Evolutionary conservation across 2,888 invertebrate genomes (phyloP), one percentile per base, ranked within the genome.

Genomic region (Polydrusus cervinus): DNA sequence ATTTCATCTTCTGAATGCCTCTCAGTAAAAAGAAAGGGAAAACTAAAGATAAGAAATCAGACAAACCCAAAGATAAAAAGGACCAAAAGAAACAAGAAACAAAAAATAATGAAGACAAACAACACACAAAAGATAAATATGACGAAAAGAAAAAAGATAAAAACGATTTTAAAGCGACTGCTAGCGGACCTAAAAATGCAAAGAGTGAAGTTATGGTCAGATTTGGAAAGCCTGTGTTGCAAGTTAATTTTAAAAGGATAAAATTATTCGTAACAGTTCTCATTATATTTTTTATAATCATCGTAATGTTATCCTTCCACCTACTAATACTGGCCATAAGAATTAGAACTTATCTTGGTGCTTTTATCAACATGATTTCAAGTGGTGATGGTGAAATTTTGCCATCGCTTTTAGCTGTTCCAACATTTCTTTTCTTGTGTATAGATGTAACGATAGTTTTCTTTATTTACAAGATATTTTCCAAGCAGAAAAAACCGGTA

Each of bases 361-460:
- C 83, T 57, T 87, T 84, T 74, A 83, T 87, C 7, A 84, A 87
- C 69, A 82, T 87, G 83, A 78, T 87, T 38, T 81, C 86, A 0
- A 80, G 79, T 1, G 83, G 83, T 1, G 86, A 86, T 65, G 86
- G 87, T 3, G 83, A 84, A 45, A 77, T 83, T 47, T 78, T 87
- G 43, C 85, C 85, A 49, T 25, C 81, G 9, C 55, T 78, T 11
- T 47, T 78, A 45, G 85, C 66, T 64, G 80, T 74, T 9, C 81
- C 82, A 8, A 84, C 81, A 3, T 66, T 85, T 11, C 57, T 85
- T 34, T 83, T 82, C 62, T 51, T 86, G 0, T 60, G 82, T 3
- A 30, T 86, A 11, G 81, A 86, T 77, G 11, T 80, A 1, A 61
- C 77, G 3, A 80, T 81, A 43, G n/a, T 80, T 13, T 81, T 80